A percentile compares a stretch with the other conserved stretches of the same genome.
phyloP scores from a whole-genome alignment of 2,888 invertebrate genomes.

The Drosophila putrida region DNA sequence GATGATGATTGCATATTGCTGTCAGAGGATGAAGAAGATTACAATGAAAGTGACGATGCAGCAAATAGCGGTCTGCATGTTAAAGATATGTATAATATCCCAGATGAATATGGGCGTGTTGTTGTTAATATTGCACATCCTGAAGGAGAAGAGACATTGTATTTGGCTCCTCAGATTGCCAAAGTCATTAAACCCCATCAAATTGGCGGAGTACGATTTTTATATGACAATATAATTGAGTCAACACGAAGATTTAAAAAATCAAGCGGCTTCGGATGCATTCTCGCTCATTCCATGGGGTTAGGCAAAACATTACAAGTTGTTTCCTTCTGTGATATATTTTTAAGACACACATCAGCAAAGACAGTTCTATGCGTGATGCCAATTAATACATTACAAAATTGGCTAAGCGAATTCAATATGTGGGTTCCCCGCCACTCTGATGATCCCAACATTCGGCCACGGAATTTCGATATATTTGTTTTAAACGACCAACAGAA shows the following conservation, averaged over 20 bases:
- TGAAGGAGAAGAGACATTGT: slow-evolving; percentile 95
- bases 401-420: slow-evolving; percentile 98
- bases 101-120: slow-evolving; percentile 96
- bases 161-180: slow-evolving; percentile 95
- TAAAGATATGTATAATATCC: slow-evolving; percentile 95
- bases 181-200: slow-evolving; percentile 98
- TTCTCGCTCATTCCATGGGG: slow-evolving; percentile 99
- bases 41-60: slow-evolving; percentile 91
- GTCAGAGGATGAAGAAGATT: slow-evolving; percentile 92
- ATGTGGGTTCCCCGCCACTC: slow-evolving; percentile 96
- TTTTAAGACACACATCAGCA: slow-evolving; percentile 94
- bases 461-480: slow-evolving; percentile 94
- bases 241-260: slow-evolving; percentile 94
- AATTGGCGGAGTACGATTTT: slow-evolving; percentile 97
- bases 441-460: slow-evolving; percentile 88
- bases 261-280: slow-evolving; percentile 97
- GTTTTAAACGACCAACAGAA: slow-evolving; percentile 98
- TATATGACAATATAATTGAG: slow-evolving; percentile 99
- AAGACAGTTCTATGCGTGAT: slow-evolving; percentile 97
- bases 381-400: slow-evolving; percentile 99
- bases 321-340: slow-evolving; percentile 98
- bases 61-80: slow-evolving; percentile 97
- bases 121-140: slow-evolving; percentile 97
- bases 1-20: slow-evolving; percentile 95
- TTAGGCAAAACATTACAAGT: slow-evolving; percentile 99